Percentiles rank a stretch among this genome's conserved stretches.
Evolutionary conservation across 2,113 vertebrate genomes (phyloP).

Genomic region (Equus przewalskii): DNA sequence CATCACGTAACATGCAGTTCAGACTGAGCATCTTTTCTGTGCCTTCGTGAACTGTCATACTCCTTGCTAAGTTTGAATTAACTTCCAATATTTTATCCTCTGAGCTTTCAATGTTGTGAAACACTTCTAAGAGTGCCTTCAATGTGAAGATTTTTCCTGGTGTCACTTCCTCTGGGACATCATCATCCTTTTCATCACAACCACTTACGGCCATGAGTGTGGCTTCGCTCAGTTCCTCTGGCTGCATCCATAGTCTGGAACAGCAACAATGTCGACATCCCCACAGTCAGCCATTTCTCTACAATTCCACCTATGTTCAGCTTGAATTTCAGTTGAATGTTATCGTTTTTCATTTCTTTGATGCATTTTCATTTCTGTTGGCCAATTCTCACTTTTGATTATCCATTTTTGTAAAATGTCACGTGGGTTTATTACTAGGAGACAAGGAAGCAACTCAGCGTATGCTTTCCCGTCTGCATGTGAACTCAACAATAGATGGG

Average conservation of each 20-base stretch:
- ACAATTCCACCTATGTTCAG: background rate
- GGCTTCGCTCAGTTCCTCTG: background rate
- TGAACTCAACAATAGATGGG: background rate
- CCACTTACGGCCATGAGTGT: background rate
- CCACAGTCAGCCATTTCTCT: background rate
- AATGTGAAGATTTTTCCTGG: background rate
- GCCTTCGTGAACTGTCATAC: background rate
- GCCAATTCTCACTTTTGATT: background rate
- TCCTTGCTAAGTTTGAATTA: background rate
- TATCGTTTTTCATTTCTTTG: background rate
- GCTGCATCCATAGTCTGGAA: background rate
- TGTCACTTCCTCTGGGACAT: background rate
- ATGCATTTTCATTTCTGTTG: background rate
- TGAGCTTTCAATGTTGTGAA: background rate
- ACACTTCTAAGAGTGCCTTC: background rate
- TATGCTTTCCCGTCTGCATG: background rate
- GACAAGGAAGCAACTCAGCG: background rate
- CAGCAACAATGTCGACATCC: rapidly evolving
- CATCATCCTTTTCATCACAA: background rate
- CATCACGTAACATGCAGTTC: rapidly evolving
- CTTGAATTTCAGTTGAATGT: background rate
- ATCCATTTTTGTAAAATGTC: background rate
- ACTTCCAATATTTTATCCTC: background rate
- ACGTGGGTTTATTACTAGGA: background rate
- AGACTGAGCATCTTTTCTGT: background rate